These are phyloP conservation scores for Aegypius monachus DNA, from an alignment of 2,113 vertebrate species.

Conservation along the genomic window DNA sequence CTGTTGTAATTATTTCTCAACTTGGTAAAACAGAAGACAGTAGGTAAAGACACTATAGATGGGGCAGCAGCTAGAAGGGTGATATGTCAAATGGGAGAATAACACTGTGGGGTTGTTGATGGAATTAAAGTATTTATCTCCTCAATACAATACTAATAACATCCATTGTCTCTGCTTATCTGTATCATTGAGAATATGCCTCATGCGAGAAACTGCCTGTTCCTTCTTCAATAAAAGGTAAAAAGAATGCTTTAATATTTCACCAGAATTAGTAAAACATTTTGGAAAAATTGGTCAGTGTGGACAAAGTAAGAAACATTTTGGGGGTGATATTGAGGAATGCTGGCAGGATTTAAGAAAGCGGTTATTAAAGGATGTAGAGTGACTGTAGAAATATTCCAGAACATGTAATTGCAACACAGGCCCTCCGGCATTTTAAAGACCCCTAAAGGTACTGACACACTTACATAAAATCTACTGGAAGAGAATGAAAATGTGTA, in stretches of 20 bases:
- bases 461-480: background rate
- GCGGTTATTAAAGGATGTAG: background rate
- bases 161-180: background rate
- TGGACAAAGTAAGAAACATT: background rate
- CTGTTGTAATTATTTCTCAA: background rate
- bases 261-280: background rate
- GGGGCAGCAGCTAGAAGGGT: background rate
- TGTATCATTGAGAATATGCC: rapidly evolving
- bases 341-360: background rate
- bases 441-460: background rate
- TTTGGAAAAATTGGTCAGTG: background rate
- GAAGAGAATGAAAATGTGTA: background rate
- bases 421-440: background rate
- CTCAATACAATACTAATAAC: background rate
- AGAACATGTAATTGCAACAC: background rate
- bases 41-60: background rate
- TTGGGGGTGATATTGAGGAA: background rate
- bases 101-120: background rate
- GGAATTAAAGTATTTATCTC: background rate
- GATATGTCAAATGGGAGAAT: background rate
- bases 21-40: background rate
- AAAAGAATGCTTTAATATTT: background rate
- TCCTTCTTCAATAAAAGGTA: background rate
- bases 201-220: background rate
- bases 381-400: background rate